Evolutionary conservation across 2,797 vertebrate genomes (phyloP), one percentile per base, ranked within the genome.

Genomic region (Coilia nasus): DNA sequence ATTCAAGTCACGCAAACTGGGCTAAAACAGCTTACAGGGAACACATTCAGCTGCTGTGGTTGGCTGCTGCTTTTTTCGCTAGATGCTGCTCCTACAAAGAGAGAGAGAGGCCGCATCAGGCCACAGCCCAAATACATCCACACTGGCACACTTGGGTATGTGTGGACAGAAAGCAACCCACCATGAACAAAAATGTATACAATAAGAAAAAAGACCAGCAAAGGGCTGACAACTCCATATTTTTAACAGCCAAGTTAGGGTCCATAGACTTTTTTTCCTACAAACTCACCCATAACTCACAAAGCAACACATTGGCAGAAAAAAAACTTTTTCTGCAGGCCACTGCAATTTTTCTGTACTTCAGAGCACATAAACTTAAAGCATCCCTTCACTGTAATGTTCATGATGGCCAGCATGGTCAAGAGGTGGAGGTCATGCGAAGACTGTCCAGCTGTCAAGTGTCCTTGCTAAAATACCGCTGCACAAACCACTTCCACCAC

Each of bases 1-100:
- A 94, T 93, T 92, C 86, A 93, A 92, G 90, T 93, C 91, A 93
- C 83, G 83, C 87, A 94, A 94, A 94, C 89, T 91, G 90, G 92
- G 91, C 93, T 93, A 94, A 93, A 92, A 91, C 84, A 83, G 86
- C 88, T 89, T 89, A 91, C 84, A 89, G 88, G 59, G 59, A 83
- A 87, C 88, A 93, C 86, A 91, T 93, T 92, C 85, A 91, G 90
- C 83, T 85, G 71, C 82, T 89, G 86, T 91, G 87, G 28, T 28
- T 71, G 67, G 35, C 67, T 19, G 17, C 71, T 44, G 71, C 31
- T 9, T 78, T 78, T 21, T 6, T 17, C 25, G 35, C 31, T 17
- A 41, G 71, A 78, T 78, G 71, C 71, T 75, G 31, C 31, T 75
- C 35, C 21, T 44, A 78, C 71, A 78, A 35, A 44, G 31, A 21